A percentile compares a stretch with the other conserved stretches of the same genome.
Conservation (phyloP, 2,113 vertebrate species). For the Taurulus bubalis region DNA sequence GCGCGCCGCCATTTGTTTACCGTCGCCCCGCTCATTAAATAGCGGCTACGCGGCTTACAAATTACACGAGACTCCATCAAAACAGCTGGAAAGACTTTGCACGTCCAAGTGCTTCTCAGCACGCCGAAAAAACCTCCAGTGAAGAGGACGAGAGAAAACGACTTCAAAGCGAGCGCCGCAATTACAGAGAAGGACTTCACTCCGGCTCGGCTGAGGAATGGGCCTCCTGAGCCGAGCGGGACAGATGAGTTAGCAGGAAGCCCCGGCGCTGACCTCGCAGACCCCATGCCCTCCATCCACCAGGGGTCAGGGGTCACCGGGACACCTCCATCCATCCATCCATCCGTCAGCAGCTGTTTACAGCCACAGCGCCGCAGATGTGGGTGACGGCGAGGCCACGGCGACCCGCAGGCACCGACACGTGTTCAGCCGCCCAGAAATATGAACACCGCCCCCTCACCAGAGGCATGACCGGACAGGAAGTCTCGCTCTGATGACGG, state of each 20-base stretch:
- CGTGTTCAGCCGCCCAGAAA: slow-evolving; percentile 36
- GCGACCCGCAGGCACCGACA: slow-evolving; percentile 4
- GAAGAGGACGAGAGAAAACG: slow-evolving; percentile 4
- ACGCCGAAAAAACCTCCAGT: neutral
- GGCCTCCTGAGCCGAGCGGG: slow-evolving; percentile 23
- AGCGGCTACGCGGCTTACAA: slow-evolving; percentile 14
- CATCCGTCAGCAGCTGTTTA: slow-evolving; percentile 87
- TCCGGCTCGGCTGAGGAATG: slow-evolving; percentile 24
- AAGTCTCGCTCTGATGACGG: slow-evolving; percentile 28
- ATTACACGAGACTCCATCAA: slow-evolving; percentile 13
- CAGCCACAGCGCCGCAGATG: slow-evolving; percentile 81
- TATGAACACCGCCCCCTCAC: neutral
- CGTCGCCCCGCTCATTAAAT: slow-evolving; percentile 29
- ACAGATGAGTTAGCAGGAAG: slow-evolving; percentile 71
- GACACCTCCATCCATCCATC: slow-evolving; percentile 79
- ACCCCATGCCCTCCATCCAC: slow-evolving; percentile 71
- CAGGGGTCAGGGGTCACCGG: slow-evolving; percentile 87
- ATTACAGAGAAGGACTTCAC: slow-evolving; percentile 29
- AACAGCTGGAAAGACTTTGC: slow-evolving; percentile 47
- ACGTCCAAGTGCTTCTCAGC: slow-evolving; percentile 10
- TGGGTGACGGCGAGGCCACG: slow-evolving; percentile 65
- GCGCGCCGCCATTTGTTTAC: slow-evolving; percentile 35
- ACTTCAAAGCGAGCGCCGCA: slow-evolving; percentile 40
- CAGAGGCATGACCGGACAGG: neutral
- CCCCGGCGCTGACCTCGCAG: slow-evolving; percentile 80